Evolutionary conservation across 2,113 vertebrate genomes (phyloP), one percentile per base, ranked within the genome.

Genomic region (Larimichthys polyactis): DNA sequence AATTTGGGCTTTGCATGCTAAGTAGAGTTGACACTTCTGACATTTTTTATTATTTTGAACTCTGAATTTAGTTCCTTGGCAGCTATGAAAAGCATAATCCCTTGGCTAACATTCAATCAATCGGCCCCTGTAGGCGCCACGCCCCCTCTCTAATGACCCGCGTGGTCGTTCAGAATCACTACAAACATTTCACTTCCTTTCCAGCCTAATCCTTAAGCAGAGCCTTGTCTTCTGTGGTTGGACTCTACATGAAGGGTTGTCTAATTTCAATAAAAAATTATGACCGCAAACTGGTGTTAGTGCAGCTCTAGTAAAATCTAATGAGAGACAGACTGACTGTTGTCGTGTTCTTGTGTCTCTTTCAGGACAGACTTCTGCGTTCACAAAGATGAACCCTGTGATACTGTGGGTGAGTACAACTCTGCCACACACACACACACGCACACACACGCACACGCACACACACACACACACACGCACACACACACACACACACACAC

Each of bases 361-460:
- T 94, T 66, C 89, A 99, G 98, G 96, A 99, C 98, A 87, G 97
- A 99, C 93, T 99, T 99, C 95, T 99, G 98, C 71, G 98, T 99
- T 65, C 97, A 99, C 93, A 99, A 99, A 94, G 96, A 99, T 6
- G 97, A 98, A 73, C 98, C 98, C 0, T 99, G 98, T 81, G 98
- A 99, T 87, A 99, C 98, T 27, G 98, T 99, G 59, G 98, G 98
- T 99, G 94, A 98, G 89, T 89, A 75, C 29, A 7, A 51, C 19
- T 60, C 27, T 19, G 36, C 7, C 36, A 40, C 36, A 40, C 36
- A 40, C 36, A 9, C 29, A 27, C 73, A 48, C 22, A 36, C 7
- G 17, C 3, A 22, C 32, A 3, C 44, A 14, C 44, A 46, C 44
- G 14, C 44, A 46, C 44, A 46, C 11, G 14, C 44, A 46, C 11